Conservation (phyloP, 1,140 invertebrate genomes). For the Achatina immaculata region DNA sequence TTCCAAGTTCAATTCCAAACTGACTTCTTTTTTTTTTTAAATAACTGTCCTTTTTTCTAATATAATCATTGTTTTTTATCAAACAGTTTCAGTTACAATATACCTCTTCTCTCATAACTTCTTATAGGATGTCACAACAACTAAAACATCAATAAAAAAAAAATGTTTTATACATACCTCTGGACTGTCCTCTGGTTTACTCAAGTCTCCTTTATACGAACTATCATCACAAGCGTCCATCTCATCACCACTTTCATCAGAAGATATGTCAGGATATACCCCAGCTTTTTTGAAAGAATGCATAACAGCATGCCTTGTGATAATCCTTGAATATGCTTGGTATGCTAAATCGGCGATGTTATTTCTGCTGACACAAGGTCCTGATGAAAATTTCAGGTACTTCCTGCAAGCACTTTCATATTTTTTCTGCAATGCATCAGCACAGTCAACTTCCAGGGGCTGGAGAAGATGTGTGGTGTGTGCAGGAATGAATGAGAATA, state of each 20-base stretch:
- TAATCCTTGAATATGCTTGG: slow-evolving; percentile 15
- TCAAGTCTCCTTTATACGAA: slow-evolving; percentile 4
- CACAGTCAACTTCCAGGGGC: slow-evolving; percentile 28
- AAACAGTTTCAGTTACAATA: too few relatives aligned
- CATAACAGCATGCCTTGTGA: slow-evolving; percentile 22
- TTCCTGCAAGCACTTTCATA: slow-evolving; percentile 21
- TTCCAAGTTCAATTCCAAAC: too few relatives aligned
- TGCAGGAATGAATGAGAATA: slow-evolving; percentile 35
- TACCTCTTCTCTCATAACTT: too few relatives aligned
- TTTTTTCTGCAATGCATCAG: slow-evolving; percentile 27
- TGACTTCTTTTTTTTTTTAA: too few relatives aligned
- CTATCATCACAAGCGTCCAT: slow-evolving; percentile 7
- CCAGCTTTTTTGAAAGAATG: slow-evolving; percentile 39
- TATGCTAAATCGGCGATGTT: slow-evolving; percentile 30
- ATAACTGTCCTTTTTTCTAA: too few relatives aligned
- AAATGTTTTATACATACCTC: too few relatives aligned
- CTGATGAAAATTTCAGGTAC: slow-evolving; percentile 1
- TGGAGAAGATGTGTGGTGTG: slow-evolving; percentile 36
- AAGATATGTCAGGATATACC: slow-evolving; percentile 33
- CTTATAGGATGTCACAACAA: too few relatives aligned
- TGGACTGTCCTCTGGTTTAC: slow-evolving; percentile 8
- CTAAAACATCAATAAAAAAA: too few relatives aligned
- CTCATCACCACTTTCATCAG: slow-evolving; percentile 36
- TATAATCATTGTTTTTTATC: too few relatives aligned
- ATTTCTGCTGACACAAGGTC: slow-evolving; percentile 21